phyloP scores from a whole-genome alignment of 2,113 vertebrate species.

The Engraulis encrasicolus region DNA sequence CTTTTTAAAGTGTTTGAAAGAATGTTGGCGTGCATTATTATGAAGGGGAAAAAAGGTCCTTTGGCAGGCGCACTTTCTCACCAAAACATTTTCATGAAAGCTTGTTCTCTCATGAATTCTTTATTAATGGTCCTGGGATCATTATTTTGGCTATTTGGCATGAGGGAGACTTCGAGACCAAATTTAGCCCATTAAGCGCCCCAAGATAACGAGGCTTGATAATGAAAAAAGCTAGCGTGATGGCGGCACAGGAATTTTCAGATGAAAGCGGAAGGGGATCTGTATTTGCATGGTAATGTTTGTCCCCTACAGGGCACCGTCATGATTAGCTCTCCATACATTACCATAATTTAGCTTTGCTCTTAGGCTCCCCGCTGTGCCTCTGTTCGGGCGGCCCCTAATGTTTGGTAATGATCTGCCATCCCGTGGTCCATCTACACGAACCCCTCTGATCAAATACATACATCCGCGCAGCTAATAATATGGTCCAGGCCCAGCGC shows the following conservation, averaged over 20 bases:
- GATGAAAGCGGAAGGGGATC: constrained; percentile 72
- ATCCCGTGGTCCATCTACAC: constrained; percentile 30
- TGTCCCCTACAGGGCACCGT: constrained; percentile 76
- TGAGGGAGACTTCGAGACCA: constrained; percentile 63
- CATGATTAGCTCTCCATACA: constrained; percentile 84
- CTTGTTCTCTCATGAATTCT: constrained; percentile 60
- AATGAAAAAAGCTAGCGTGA: constrained; percentile 68
- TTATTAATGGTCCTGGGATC: constrained; percentile 21
- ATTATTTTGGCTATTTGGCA: constrained; percentile 51
- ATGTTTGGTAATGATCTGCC: constrained; percentile 57
- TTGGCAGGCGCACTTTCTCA: constrained; percentile 52
- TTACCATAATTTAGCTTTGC: constrained; percentile 86
- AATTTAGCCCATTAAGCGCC: constrained; percentile 66
- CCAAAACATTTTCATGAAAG: constrained; percentile 59
- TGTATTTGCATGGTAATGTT: constrained; percentile 76
- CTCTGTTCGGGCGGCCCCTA: constrained; percentile 70
- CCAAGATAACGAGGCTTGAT: constrained; percentile 74
- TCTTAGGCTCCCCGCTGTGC: constrained; percentile 79
- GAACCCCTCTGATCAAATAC: constrained; percentile 25
- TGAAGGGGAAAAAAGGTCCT: constrained; percentile 20
- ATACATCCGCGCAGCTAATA: background rate
- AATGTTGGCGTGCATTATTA: background rate
- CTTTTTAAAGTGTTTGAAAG: constrained; percentile 9
- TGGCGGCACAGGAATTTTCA: constrained; percentile 67
- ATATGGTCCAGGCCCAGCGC: background rate